Conservation (phyloP, 2,113 vertebrate genomes). For the Vicugna pacos region DNA sequence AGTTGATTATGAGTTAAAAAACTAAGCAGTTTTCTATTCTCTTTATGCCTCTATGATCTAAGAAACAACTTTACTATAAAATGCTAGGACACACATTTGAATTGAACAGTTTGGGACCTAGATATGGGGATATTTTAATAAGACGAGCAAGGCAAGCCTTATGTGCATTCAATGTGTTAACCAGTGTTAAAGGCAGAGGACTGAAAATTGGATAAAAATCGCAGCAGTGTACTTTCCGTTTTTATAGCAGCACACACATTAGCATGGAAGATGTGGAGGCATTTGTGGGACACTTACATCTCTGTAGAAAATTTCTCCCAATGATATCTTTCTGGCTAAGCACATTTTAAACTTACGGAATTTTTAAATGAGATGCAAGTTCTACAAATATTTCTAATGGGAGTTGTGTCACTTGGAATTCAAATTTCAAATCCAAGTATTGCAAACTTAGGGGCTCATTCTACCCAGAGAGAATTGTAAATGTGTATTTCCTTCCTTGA, state of each 20-base stretch:
- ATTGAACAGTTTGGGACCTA: slow-evolving; percentile 11
- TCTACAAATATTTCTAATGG: slow-evolving; percentile 52
- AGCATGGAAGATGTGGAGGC: slow-evolving; percentile 22
- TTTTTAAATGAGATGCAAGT: slow-evolving; percentile 51
- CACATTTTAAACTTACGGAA: slow-evolving; percentile 42
- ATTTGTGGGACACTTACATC: slow-evolving; percentile 45
- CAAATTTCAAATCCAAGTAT: slow-evolving; percentile 48
- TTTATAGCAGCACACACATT: slow-evolving; percentile 45
- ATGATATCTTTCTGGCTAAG: slow-evolving; percentile 48
- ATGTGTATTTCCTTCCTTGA: slow-evolving; percentile 7
- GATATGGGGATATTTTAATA: background rate
- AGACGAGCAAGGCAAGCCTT: background rate
- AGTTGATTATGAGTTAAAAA: background rate
- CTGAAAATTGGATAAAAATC: slow-evolving; percentile 9
- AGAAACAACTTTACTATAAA: background rate
- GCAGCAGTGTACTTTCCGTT: background rate
- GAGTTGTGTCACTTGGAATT: slow-evolving; percentile 49
- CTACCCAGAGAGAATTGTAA: background rate
- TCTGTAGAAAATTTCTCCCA: slow-evolving; percentile 14
- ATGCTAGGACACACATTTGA: background rate
- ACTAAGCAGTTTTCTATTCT: background rate
- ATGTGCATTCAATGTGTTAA: background rate
- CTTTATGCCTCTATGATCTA: background rate
- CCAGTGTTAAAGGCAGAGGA: slow-evolving; percentile 31
- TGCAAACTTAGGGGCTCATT: background rate